These are phyloP conservation scores for Sparidentex hasta DNA, from an alignment of 2,797 vertebrate genomes.

Conservation along the genomic window DNA sequence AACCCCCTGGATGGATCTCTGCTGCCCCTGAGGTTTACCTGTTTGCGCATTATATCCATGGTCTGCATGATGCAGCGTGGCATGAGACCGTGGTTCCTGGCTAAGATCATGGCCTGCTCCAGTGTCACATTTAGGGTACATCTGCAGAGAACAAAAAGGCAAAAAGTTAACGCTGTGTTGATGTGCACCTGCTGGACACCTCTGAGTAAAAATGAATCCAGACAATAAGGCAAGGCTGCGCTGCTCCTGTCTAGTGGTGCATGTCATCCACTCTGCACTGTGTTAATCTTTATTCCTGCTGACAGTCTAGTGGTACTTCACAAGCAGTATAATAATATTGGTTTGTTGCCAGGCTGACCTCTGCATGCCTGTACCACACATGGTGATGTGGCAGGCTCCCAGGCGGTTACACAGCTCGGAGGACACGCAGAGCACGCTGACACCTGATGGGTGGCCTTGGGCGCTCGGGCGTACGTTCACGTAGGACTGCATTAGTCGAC, in stretches of 20 bases:
- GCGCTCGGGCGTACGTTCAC: slow-evolving; percentile 85
- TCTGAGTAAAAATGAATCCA: background rate
- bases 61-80: slow-evolving; percentile 99
- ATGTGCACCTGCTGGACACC: slow-evolving; percentile 12
- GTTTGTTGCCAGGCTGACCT: slow-evolving; percentile 84
- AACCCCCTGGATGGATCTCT: background rate
- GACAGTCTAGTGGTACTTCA: slow-evolving; percentile 39
- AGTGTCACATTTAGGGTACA: slow-evolving; percentile 93
- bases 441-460: slow-evolving; percentile 86
- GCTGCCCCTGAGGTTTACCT: slow-evolving; percentile 82
- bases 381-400: slow-evolving; percentile 95
- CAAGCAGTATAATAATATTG: slow-evolving; percentile 15
- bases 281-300: slow-evolving; percentile 40
- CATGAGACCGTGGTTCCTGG: slow-evolving; percentile 94
- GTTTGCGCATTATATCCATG: slow-evolving; percentile 98
- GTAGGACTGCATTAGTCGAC: slow-evolving; percentile 94
- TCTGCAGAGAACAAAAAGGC: slow-evolving; percentile 79
- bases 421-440: slow-evolving; percentile 92
- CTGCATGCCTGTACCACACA: slow-evolving; percentile 98
- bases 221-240: slow-evolving; percentile 1
- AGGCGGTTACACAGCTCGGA: slow-evolving; percentile 97
- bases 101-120: slow-evolving; percentile 94
- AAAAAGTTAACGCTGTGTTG: slow-evolving; percentile 2
- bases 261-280: slow-evolving; percentile 17
- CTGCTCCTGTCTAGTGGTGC: slow-evolving; percentile 18